Evolutionary conservation across 2,888 invertebrate species (phyloP), one percentile per base, ranked within the genome.

Genomic region (Synanthedon formicaeformis): DNA sequence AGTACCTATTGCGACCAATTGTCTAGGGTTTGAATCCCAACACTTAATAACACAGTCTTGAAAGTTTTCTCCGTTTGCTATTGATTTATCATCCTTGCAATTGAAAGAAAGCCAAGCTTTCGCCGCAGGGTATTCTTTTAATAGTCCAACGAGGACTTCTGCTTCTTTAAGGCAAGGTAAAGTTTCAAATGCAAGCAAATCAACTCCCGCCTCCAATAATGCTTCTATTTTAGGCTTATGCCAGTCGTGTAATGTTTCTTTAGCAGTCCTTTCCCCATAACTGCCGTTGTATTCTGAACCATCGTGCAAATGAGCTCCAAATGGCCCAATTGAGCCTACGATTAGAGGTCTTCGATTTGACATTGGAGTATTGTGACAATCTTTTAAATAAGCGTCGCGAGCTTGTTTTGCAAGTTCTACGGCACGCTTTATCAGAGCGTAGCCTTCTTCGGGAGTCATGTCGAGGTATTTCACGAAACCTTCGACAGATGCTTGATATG

Each of bases 71-170:
- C 96, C 97, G 74, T 94, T 91, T 0, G 92, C 92, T 53, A 94
- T 90, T 50, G 64, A 75, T 10, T 63, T 65, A n/a, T 73, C 76
- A 71, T 87, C 79, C 64, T 92, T 92, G 73, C 96, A 95, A 57
- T 95, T 95, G 67, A 97, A 95, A 4, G 94, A 90, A 8, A 98
- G 78, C 96, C 96, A 98, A n/a, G 94, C 95, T 75, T 93, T 94
- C 0, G 89, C 81, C 18, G 86, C 74, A 0, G 96, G 95, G 75
- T 92, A 95, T 59, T 94, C 91, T 64, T 91, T 91, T 13, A 98
- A 77, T 64, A 96, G 83, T 55, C 93, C 89, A 0, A 95, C 88
- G 14, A 98, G 74, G 58, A 93, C 91, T 68, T 93, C 91, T 2
- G 95, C 97, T 82, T 98, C 98, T 58, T 88, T 88, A 60, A 89